Conservation (phyloP, 2,888 invertebrate species). For the Thyatira batis region DNA sequence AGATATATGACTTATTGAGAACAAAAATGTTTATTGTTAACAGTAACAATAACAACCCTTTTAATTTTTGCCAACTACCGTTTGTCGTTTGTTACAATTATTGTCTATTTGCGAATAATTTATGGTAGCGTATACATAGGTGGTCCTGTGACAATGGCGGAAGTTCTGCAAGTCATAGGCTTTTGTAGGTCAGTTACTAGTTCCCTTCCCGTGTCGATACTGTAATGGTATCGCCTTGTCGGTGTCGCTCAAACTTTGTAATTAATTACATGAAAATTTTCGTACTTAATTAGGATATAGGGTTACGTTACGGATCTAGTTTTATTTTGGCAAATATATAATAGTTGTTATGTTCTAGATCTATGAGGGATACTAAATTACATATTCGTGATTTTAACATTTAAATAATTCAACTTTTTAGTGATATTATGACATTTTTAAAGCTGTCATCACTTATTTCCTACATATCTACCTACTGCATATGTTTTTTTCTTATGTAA, state of each 20-base stretch:
- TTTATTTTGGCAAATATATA: no score
- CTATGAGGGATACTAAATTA: no score
- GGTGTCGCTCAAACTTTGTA: constrained; percentile 48
- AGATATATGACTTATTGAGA: constrained; percentile 2
- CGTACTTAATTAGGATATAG: no score
- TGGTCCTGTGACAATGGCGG: constrained; percentile 59
- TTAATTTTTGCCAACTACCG: constrained; percentile 67
- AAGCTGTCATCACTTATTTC: no score
- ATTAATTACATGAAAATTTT: constrained; percentile 11
- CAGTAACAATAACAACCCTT: constrained; percentile 56
- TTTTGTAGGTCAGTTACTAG: constrained; percentile 73
- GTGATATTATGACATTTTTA: no score
- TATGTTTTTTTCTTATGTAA: no score
- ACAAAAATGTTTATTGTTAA: constrained; percentile 10
- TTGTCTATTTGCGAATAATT: constrained; percentile 57
- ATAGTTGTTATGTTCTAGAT: no score
- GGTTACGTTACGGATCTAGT: no score
- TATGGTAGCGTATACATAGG: constrained; percentile 62
- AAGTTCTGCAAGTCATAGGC: constrained; percentile 72
- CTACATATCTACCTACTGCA: no score
- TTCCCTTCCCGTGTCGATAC: constrained; percentile 49
- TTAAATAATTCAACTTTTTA: no score
- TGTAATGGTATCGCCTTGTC: constrained; percentile 38
- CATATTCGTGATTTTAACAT: no score
- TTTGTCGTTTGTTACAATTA: constrained; percentile 66